phyloP scores from a whole-genome alignment of 2,797 vertebrate species.

The Amphiprion clarkii region DNA sequence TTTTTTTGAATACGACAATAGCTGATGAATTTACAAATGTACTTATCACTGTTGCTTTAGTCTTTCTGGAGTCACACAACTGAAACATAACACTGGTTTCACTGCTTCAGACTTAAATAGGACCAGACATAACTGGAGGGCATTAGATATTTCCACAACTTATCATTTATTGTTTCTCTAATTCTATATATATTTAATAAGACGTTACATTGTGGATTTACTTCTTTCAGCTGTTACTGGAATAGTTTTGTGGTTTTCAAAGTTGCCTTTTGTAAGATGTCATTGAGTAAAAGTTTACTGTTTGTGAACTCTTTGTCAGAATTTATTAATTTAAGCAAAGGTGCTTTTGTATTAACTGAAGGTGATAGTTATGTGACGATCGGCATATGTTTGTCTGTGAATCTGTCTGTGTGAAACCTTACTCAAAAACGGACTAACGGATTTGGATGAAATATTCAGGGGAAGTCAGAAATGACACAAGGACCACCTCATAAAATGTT shows the following conservation, averaged over 20 bases:
- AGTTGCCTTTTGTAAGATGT: neutral
- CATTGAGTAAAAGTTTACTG: neutral
- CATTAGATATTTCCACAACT: conserved; percentile 1
- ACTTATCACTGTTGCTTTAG: too few species aligned
- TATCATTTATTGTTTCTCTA: neutral
- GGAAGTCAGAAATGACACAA: too few species aligned
- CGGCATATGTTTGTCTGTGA: too few species aligned
- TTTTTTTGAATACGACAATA: too few species aligned
- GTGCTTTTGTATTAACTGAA: conserved; percentile 24
- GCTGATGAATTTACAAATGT: too few species aligned
- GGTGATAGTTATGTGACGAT: neutral
- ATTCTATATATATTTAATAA: neutral
- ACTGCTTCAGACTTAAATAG: conserved; percentile 3
- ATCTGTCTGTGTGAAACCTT: too few species aligned
- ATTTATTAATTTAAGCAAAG: conserved; percentile 8
- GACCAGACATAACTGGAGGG: neutral
- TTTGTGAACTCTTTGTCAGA: neutral
- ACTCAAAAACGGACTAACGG: too few species aligned
- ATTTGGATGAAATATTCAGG: too few species aligned
- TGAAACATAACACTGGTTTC: neutral
- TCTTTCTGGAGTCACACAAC: neutral
- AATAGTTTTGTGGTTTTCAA: neutral
- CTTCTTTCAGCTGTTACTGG: neutral
- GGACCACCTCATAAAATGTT: too few species aligned
- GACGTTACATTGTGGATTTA: neutral